Evolutionary conservation across 2,113 vertebrate species (phyloP).

Genomic region (Cyphotilapia sp.): DNA sequence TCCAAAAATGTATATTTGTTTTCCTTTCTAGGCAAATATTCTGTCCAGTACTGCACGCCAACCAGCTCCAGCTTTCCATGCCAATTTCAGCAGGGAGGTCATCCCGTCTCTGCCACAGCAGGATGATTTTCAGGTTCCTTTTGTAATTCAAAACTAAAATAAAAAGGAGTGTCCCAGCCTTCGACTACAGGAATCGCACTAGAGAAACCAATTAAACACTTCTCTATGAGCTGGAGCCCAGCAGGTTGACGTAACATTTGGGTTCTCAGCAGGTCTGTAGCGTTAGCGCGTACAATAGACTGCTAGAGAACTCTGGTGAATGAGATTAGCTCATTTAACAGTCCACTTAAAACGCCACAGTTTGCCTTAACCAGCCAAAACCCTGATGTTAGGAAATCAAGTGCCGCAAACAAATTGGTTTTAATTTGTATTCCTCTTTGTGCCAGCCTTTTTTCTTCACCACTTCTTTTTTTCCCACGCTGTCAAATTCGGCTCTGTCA

Average conservation of each 20-base stretch:
- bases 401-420: neutral
- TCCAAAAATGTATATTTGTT: neutral
- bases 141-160: slow-evolving; percentile 8
- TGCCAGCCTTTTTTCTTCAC: neutral
- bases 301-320: neutral
- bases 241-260: slow-evolving; percentile 11
- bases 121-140: neutral
- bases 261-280: slow-evolving; percentile 34
- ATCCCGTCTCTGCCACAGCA: neutral
- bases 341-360: neutral
- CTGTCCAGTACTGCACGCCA: neutral
- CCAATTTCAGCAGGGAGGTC: neutral
- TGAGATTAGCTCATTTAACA: slow-evolving; percentile 11
- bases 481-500: neutral
- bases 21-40: neutral
- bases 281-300: neutral
- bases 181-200: neutral
- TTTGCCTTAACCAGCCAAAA: neutral
- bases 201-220: slow-evolving; percentile 11
- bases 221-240: neutral
- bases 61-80: neutral
- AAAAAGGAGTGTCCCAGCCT: neutral
- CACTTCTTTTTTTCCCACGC: neutral
- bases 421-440: neutral
- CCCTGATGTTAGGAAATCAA: neutral